phyloP scores from a whole-genome alignment of 2,888 invertebrate species.

The Sisyra nigra region DNA sequence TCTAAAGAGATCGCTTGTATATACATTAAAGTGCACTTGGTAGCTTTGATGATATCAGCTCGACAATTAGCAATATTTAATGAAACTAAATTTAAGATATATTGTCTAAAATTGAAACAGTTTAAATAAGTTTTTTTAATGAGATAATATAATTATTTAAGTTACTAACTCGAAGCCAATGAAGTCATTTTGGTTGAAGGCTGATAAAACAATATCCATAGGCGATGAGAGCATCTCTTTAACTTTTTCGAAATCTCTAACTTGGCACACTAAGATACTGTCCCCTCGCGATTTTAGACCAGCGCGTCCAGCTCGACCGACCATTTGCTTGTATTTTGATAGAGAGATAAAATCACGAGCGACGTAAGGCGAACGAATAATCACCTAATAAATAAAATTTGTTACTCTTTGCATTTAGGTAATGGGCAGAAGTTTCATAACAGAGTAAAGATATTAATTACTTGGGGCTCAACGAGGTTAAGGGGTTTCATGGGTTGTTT shows the following conservation, averaged over 20 bases:
- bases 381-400: conserved; percentile 37
- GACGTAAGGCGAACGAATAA: conserved; percentile 71
- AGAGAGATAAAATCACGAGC: conserved; percentile 57
- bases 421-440: no score
- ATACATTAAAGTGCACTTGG: conserved; percentile 43
- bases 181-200: conserved; percentile 33
- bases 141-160: no score
- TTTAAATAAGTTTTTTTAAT: no score
- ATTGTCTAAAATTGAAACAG: conserved; percentile 30
- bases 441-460: no score
- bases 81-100: conserved; percentile 53
- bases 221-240: conserved; percentile 39
- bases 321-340: conserved; percentile 88
- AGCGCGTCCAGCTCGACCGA: conserved; percentile 83
- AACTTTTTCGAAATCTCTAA: conserved; percentile 38
- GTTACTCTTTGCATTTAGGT: neutral
- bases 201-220: conserved; percentile 50
- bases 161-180: conserved; percentile 30
- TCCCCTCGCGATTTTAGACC: conserved; percentile 72
- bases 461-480: no score
- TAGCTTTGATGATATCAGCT: conserved; percentile 32
- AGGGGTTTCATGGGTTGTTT: no score
- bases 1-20: conserved; percentile 38
- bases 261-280: conserved; percentile 66
- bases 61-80: conserved; percentile 42